Percentiles rank a stretch among this genome's conserved stretches.
phyloP scores from a whole-genome alignment of 2,797 vertebrate species.

The Muraenolepis orangiensis region DNA sequence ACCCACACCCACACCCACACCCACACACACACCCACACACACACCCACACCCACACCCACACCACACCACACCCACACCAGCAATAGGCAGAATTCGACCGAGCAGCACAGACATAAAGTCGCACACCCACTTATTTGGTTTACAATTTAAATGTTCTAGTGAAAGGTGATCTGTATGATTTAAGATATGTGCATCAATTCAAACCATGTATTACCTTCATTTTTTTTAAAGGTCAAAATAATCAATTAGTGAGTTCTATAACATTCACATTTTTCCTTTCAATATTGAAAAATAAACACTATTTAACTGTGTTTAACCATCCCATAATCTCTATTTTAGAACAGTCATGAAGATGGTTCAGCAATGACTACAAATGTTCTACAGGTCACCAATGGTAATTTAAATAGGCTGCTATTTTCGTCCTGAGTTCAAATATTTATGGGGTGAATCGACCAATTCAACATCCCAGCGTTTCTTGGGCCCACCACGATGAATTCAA shows the following conservation, averaged over 20 bases:
- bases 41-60: too few species aligned
- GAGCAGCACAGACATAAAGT: neutral
- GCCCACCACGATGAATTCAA: neutral
- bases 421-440: neutral
- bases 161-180: neutral
- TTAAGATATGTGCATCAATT: neutral
- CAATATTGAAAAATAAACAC: neutral
- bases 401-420: neutral
- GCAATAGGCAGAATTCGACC: neutral
- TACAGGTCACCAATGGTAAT: constrained; percentile 1
- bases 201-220: too few species aligned
- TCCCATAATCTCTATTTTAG: neutral
- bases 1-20: constrained; percentile 8
- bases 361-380: neutral
- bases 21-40: neutral
- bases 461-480: neutral
- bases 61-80: neutral
- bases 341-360: neutral
- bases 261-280: neutral
- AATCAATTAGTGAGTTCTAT: neutral
- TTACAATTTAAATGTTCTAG: neutral
- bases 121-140: neutral
- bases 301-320: neutral
- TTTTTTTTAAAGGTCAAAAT: neutral
- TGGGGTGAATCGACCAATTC: neutral